Conservation (phyloP, 2,888 invertebrate species). For the Cactoblastis cactorum region DNA sequence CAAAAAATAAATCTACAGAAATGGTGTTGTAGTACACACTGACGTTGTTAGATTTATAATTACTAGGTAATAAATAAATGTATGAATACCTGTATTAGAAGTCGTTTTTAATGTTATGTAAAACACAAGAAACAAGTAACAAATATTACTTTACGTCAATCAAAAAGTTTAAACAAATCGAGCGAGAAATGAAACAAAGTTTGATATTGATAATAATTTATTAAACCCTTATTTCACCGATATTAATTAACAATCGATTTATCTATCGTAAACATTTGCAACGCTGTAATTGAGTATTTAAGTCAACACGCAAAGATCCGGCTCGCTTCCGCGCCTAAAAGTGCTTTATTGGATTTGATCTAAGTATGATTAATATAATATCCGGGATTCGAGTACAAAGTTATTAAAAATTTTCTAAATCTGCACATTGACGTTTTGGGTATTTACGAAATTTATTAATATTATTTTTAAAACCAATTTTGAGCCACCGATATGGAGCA, state of each 20-base stretch:
- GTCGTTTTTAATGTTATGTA: no score
- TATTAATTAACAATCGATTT: conserved; percentile 32
- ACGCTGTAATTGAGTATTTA: conserved; percentile 38
- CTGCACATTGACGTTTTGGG: neutral
- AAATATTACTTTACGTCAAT: conserved; percentile 12
- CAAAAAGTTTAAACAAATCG: conserved; percentile 20
- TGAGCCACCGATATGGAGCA: no score
- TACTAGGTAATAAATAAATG: no score
- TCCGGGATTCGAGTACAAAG: conserved; percentile 8
- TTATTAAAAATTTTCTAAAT: conserved; percentile 1
- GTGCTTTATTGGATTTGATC: conserved; percentile 15
- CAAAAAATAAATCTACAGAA: neutral
- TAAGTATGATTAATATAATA: conserved; percentile 11
- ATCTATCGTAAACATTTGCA: conserved; percentile 26
- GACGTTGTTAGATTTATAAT: no score
- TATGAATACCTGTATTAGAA: no score
- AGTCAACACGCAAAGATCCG: conserved; percentile 23
- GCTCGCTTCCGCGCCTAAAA: conserved; percentile 22
- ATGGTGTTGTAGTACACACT: no score
- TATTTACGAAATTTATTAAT: no score
- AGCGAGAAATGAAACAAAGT: neutral
- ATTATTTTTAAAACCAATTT: no score
- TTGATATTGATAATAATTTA: conserved; percentile 37
- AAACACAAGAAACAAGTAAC: neutral
- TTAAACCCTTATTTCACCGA: conserved; percentile 41